Evolutionary conservation across 2,113 vertebrate species (phyloP).

Genomic region (Coryphaenoides rupestris): DNA sequence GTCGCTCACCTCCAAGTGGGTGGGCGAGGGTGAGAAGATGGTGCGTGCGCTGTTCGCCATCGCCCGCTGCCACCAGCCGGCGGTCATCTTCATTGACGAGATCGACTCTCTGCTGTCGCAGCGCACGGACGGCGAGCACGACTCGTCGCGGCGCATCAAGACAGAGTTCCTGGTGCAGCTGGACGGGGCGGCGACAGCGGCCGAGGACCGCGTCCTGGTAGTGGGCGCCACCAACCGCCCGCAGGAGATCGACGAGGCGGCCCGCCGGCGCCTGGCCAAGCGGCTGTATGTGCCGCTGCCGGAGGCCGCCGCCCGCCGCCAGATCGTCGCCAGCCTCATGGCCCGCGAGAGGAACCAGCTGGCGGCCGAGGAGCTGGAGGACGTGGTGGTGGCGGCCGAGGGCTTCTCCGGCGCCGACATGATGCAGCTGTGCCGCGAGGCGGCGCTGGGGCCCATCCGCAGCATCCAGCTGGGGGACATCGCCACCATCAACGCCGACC

Average conservation of each 20-base stretch:
- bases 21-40: slow-evolving; percentile 97
- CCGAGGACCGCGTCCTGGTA: slow-evolving; percentile 91
- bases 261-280: slow-evolving; percentile 86
- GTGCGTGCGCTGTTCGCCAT: slow-evolving; percentile 90
- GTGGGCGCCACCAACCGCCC: slow-evolving; percentile 95
- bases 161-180: slow-evolving; percentile 95
- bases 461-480: slow-evolving; percentile 85
- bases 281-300: slow-evolving; percentile 93
- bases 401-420: slow-evolving; percentile 95
- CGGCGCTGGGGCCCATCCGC: slow-evolving; percentile 92
- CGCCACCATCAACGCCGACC: slow-evolving; percentile 81
- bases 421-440: slow-evolving; percentile 93
- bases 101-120: slow-evolving; percentile 94
- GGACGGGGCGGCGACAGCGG: slow-evolving; percentile 89
- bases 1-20: slow-evolving; percentile 96
- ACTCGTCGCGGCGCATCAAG: slow-evolving; percentile 93
- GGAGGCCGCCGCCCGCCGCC: slow-evolving; percentile 78
- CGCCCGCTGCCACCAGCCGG: slow-evolving; percentile 89
- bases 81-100: slow-evolving; percentile 96
- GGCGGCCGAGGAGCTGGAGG: slow-evolving; percentile 72
- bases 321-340: slow-evolving; percentile 87
- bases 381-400: slow-evolving; percentile 73
- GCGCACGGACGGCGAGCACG: slow-evolving; percentile 90
- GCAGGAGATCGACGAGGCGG: slow-evolving; percentile 95
- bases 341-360: slow-evolving; percentile 79